phyloP scores from a whole-genome alignment of 2,797 vertebrate species.

The Gymnothorax reevesii region DNA sequence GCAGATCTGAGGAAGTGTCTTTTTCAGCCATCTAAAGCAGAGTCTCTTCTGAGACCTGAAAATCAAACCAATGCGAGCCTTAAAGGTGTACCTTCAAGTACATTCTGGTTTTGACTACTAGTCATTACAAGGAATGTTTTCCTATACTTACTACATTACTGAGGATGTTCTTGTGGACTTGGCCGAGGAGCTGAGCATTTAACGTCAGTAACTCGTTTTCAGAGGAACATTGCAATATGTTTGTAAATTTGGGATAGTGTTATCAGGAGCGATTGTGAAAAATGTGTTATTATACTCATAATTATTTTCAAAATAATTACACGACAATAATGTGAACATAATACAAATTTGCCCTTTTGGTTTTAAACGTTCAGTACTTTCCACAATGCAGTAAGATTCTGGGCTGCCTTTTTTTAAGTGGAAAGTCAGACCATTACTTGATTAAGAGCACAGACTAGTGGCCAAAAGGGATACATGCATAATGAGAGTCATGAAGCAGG shows the following conservation, averaged over 20 bases:
- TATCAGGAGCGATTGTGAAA: not conserved
- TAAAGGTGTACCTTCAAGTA: not conserved
- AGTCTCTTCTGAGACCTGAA: slow-evolving; percentile 28
- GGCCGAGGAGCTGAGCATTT: not conserved
- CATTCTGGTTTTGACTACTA: not conserved
- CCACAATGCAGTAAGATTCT: not conserved
- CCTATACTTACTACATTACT: not conserved
- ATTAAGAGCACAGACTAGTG: slow-evolving; percentile 90
- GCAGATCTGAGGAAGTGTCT: slow-evolving; percentile 68
- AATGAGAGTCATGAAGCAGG: not conserved
- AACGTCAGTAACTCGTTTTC: not conserved
- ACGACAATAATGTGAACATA: not conserved
- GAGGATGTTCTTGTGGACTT: not conserved
- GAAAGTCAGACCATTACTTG: slow-evolving; percentile 59
- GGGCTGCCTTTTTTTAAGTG: not conserved
- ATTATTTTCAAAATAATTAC: not conserved
- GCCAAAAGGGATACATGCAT: slow-evolving; percentile 47
- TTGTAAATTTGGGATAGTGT: not conserved
- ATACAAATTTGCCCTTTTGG: not conserved
- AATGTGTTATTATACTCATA: not conserved
- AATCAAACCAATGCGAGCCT: slow-evolving; percentile 24
- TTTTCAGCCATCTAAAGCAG: slow-evolving; percentile 54
- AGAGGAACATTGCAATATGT: not conserved
- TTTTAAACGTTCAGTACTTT: not conserved
- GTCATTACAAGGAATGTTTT: not conserved